A percentile compares a stretch with the other conserved stretches of the same genome.
These are phyloP conservation scores for Chymomyza procnemis DNA, from an alignment of 2,888 invertebrate genomes.

Conservation along the genomic window DNA sequence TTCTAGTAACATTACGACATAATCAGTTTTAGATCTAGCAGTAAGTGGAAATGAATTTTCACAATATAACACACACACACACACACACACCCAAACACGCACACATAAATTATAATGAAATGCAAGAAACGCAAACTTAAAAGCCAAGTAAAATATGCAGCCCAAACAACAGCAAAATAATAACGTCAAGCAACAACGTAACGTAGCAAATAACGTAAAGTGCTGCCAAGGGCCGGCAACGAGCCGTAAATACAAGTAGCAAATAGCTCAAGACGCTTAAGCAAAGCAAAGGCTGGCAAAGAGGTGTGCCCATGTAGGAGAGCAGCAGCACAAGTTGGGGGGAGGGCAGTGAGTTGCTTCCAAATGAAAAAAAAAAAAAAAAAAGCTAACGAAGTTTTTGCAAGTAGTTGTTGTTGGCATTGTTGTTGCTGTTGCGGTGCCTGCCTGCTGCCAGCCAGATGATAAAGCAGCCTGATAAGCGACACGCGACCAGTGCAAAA, in stretches of 20 bases:
- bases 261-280: conserved; percentile 64
- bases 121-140: conserved; percentile 27
- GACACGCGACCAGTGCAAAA: conserved; percentile 61
- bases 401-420: not conserved
- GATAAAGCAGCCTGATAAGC: conserved; percentile 66
- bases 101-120: conserved; percentile 20
- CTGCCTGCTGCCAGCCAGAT: conserved; percentile 9
- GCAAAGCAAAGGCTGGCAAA: not conserved
- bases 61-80: conserved; percentile 43
- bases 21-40: conserved; percentile 62
- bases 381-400: conserved; percentile 63
- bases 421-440: conserved; percentile 14
- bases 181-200: not conserved
- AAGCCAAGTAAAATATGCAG: conserved; percentile 60
- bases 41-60: conserved; percentile 68
- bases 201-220: not conserved
- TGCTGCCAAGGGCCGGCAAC: conserved; percentile 2
- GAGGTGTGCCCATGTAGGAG: not conserved
- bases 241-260: conserved; percentile 62
- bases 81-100: not conserved
- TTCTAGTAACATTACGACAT: conserved; percentile 9
- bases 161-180: conserved; percentile 29
- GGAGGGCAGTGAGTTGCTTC: not conserved
- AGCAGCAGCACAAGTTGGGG: not conserved
- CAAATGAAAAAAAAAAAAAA: conserved; percentile 33